phyloP scores from a whole-genome alignment of 2,113 vertebrate species.

The Cathartes aura region DNA sequence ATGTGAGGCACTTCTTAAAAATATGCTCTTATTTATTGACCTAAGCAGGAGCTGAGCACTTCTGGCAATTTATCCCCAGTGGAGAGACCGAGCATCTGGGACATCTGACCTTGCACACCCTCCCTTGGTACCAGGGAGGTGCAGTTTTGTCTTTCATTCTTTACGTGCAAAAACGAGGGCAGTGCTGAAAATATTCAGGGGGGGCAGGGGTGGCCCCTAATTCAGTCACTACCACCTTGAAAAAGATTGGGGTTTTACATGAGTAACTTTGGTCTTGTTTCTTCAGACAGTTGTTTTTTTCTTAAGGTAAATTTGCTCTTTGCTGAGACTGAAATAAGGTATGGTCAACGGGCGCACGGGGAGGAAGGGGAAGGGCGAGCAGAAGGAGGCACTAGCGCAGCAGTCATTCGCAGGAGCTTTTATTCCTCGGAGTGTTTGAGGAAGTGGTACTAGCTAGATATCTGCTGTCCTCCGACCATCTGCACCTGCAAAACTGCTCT shows the following conservation, averaged over 20 bases:
- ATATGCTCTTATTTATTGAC: neutral
- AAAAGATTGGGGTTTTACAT: neutral
- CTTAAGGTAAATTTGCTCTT: neutral
- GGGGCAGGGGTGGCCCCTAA: neutral
- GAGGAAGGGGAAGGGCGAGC: neutral
- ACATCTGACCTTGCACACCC: neutral
- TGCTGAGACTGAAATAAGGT: neutral
- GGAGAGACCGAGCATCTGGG: neutral
- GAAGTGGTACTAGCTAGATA: neutral
- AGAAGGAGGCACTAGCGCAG: neutral
- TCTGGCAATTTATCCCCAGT: neutral
- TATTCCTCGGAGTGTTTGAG: neutral
- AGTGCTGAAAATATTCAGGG: neutral
- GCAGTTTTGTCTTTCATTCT: neutral
- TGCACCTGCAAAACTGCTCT: neutral
- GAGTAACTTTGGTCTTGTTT: neutral
- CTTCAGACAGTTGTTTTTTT: neutral
- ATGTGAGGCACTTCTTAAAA: neutral
- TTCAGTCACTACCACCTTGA: neutral
- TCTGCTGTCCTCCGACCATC: neutral
- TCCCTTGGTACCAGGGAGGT: neutral
- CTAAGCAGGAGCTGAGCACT: neutral
- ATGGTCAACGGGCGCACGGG: accelerated
- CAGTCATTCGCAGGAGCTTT: neutral
- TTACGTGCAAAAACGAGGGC: neutral